Percentiles rank a stretch among this genome's conserved stretches.
These are phyloP conservation scores for Pseudomyrmex flavicornis DNA, from an alignment of 1,140 invertebrate genomes.

Conservation along the genomic window DNA sequence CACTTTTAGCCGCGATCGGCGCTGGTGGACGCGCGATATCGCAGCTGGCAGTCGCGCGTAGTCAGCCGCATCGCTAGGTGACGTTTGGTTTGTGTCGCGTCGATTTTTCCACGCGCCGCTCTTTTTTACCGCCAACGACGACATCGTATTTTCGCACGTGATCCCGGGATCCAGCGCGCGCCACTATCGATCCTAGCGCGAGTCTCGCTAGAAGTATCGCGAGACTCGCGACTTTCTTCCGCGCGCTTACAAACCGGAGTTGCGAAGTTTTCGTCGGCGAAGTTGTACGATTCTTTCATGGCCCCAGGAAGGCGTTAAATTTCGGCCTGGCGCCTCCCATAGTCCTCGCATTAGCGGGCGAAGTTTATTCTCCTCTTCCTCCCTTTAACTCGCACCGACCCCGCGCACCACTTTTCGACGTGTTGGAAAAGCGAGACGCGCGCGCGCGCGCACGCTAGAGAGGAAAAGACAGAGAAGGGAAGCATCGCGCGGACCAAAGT, in stretches of 20 bases:
- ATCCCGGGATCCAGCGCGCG: background rate
- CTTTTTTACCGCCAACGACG: too few species aligned
- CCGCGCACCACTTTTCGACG: slow-evolving; percentile 52
- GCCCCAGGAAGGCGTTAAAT: slow-evolving; percentile 70
- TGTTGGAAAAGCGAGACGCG: slow-evolving; percentile 39
- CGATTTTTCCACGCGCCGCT: too few species aligned
- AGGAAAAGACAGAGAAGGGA: slow-evolving; percentile 32
- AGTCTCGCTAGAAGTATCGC: background rate
- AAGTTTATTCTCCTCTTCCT: slow-evolving; percentile 60
- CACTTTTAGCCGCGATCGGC: slow-evolving; percentile 58
- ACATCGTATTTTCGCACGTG: slow-evolving; percentile 4
- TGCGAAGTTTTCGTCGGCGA: slow-evolving; percentile 49
- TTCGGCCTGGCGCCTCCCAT: slow-evolving; percentile 64
- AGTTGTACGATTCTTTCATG: slow-evolving; percentile 78
- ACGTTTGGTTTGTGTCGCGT: slow-evolving; percentile 10
- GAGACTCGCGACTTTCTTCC: background rate
- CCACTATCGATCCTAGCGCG: slow-evolving; percentile 5
- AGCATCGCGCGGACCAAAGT: slow-evolving; percentile 65
- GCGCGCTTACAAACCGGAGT: slow-evolving; percentile 4
- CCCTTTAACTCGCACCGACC: background rate
- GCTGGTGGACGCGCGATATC: slow-evolving; percentile 42
- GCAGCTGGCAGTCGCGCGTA: slow-evolving; percentile 66
- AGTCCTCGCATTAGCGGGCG: slow-evolving; percentile 77
- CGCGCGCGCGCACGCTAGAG: background rate
- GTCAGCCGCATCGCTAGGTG: slow-evolving; percentile 34